Evolutionary conservation across 2,797 vertebrate genomes (phyloP), one percentile per base, ranked within the genome.

Genomic region (Hippopotamyrus pictus): DNA sequence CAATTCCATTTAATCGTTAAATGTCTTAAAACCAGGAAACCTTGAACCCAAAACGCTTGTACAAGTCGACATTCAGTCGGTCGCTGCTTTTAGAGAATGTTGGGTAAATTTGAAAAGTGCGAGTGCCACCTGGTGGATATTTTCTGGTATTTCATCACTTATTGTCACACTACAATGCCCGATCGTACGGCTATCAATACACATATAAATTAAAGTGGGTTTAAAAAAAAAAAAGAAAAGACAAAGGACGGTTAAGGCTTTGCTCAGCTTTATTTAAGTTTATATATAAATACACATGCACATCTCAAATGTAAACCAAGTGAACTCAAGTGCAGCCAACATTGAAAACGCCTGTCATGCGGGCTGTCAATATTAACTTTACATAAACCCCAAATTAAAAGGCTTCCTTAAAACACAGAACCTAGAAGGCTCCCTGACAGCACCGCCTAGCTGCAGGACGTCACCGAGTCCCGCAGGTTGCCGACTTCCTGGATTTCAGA

Each of bases 231-330:
- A 83, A n/a, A n/a, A n/a, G n/a, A n/a, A n/a, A 54, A 2, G 12
- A 48, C 33, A 46, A 65, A 5, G 37, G 17, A 88, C 6, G 93
- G 93, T 90, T 94, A 97, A 97, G 96, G 97, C 97, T 97, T 97
- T 97, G 97, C 97, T 98, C 96, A 99, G 96, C 97, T 99, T 99
- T 99, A 99, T 99, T 99, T 96, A 98, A 97, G 96, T 97, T 97
- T 94, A 95, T 98, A 97, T 99, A 98, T 98, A 98, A 99, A 99
- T 98, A 98, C 98, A 98, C 98, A 99, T 99, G 98, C 98, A 98
- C 97, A 97, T 96, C 97, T 99, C 97, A 98, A 98, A 98, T 99
- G 98, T 99, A 98, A 99, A 99, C 98, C 97, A 98, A 97, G 97
- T 99, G 97, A 99, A 98, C 96, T 97, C 97, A 97, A 98, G 97